Conservation (phyloP, 2,797 vertebrate species). For the Pipistrellus kuhlii region DNA sequence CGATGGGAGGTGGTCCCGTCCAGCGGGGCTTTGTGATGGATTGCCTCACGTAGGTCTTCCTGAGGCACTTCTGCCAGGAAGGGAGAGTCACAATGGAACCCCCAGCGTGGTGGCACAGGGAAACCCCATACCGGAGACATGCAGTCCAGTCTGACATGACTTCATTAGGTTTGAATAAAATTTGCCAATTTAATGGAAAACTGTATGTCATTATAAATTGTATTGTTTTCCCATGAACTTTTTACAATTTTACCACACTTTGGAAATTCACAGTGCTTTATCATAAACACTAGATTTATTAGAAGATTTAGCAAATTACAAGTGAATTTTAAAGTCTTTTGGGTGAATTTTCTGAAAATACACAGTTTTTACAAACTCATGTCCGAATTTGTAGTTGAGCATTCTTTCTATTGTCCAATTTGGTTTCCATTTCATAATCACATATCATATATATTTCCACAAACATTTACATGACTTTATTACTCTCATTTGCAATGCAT, state of each 20-base stretch:
- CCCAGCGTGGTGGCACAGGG: not conserved
- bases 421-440: slow-evolving; percentile 71
- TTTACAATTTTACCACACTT: not conserved
- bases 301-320: slow-evolving; percentile 47
- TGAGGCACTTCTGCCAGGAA: not conserved
- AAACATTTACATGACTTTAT: slow-evolving; percentile 35
- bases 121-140: not conserved
- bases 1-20: not conserved
- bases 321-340: slow-evolving; percentile 6
- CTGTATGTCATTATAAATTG: slow-evolving; percentile 29
- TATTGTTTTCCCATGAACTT: not conserved
- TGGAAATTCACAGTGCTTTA: slow-evolving; percentile 11
- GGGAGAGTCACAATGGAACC: not conserved
- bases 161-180: slow-evolving; percentile 65
- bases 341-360: slow-evolving; percentile 45
- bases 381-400: slow-evolving; percentile 31
- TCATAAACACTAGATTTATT: slow-evolving; percentile 17
- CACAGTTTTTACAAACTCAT: not conserved
- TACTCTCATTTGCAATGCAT: slow-evolving; percentile 50
- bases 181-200: slow-evolving; percentile 37
- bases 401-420: slow-evolving; percentile 43
- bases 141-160: not conserved
- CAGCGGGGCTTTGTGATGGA: not conserved
- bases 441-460: slow-evolving; percentile 8
- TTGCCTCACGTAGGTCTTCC: not conserved